These are phyloP conservation scores for Dicroscelio sp. DNA, from an alignment of 2,888 invertebrate species.

Conservation along the genomic window DNA sequence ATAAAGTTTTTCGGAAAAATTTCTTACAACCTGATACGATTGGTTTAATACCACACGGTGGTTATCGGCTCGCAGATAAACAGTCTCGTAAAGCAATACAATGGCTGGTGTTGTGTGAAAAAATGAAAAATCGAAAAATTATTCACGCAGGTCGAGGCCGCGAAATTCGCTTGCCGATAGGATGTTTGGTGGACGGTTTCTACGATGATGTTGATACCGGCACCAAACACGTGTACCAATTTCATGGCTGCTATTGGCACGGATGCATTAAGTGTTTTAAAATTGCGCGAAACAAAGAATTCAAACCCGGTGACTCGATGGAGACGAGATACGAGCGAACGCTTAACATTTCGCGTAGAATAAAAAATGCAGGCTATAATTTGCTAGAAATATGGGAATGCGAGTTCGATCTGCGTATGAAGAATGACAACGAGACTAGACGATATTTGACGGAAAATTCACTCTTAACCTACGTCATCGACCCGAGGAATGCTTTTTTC, in stretches of 20 bases:
- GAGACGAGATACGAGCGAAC: not conserved
- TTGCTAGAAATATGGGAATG: constrained; percentile 4
- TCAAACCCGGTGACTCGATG: not conserved
- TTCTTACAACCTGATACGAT: constrained; percentile 4
- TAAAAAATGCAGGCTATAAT: not conserved
- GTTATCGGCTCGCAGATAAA: constrained; percentile 14
- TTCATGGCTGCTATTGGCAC: constrained; percentile 46
- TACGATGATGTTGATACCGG: not conserved
- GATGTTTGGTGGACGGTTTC: not conserved
- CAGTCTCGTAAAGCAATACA: constrained; percentile 1
- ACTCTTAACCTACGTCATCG: not conserved
- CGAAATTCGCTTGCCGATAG: not conserved
- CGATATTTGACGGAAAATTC: not conserved
- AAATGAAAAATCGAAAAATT: not conserved
- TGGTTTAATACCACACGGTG: not conserved
- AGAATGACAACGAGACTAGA: not conserved
- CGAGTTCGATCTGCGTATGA: not conserved
- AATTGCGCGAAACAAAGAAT: not conserved
- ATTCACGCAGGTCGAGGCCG: not conserved
- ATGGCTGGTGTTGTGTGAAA: not conserved
- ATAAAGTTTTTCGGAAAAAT: constrained; percentile 1
- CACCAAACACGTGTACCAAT: constrained; percentile 10
- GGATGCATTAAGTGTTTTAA: not conserved
- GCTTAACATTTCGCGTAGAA: not conserved
- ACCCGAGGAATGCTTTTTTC: constrained; percentile 46